Evolutionary conservation across 2,797 vertebrate genomes (phyloP).

Genomic region (Chloroceryle amazona): DNA sequence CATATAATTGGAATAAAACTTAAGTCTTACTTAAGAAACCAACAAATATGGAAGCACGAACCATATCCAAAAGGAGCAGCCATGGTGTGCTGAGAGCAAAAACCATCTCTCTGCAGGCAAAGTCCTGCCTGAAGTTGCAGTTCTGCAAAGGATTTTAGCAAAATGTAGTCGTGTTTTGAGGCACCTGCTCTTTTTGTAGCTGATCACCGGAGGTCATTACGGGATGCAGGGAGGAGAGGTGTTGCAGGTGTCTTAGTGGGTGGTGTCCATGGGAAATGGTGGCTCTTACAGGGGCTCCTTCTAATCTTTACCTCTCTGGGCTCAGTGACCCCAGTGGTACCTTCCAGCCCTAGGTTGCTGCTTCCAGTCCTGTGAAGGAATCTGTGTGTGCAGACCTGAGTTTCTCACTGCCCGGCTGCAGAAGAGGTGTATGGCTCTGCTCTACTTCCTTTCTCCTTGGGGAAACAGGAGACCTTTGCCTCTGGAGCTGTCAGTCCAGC

Average conservation of each 20-base stretch:
- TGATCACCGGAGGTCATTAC: not conserved
- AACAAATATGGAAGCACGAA: conserved; percentile 40
- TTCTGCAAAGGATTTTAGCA: not conserved
- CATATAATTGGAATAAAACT: conserved; percentile 65
- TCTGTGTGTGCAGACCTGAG: not conserved
- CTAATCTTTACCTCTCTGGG: not conserved
- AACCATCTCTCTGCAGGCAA: not conserved
- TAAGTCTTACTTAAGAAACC: conserved; percentile 73
- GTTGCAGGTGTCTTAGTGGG: not conserved
- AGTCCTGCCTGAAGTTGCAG: not conserved
- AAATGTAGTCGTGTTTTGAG: not conserved
- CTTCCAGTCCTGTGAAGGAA: not conserved
- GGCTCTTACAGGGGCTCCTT: not conserved
- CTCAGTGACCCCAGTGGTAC: rapidly evolving
- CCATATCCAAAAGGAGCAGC: conserved; percentile 48
- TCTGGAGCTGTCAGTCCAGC: not conserved
- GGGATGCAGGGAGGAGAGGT: not conserved
- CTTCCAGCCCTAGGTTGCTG: not conserved
- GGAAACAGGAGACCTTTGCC: not conserved
- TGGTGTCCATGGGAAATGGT: not conserved
- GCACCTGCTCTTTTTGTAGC: not conserved
- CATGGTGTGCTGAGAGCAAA: not conserved
- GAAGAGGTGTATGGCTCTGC: not conserved
- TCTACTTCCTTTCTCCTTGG: not conserved
- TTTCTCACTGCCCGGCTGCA: not conserved